phyloP scores from a whole-genome alignment of 2,113 vertebrate species.

The Gallinago jamesoni region DNA sequence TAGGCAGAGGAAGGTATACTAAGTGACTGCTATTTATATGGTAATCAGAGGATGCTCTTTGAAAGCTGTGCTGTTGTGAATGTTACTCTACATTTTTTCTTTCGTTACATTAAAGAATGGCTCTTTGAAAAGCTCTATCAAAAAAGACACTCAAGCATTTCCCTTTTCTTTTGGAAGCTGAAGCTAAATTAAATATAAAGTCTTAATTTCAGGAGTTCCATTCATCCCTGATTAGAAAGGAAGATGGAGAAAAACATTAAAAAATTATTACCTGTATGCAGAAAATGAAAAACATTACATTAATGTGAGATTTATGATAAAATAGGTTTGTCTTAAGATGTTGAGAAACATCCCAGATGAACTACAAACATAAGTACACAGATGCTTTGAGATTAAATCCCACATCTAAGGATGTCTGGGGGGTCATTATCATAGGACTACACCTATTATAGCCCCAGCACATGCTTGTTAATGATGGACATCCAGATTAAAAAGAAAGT shows the following conservation, averaged over 20 bases:
- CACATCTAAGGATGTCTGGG: neutral
- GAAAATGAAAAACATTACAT: neutral
- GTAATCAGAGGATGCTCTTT: slow-evolving; percentile 11
- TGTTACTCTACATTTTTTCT: slow-evolving; percentile 25
- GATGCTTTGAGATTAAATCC: neutral
- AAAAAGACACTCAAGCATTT: neutral
- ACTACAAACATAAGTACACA: neutral
- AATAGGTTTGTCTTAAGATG: neutral
- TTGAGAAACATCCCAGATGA: neutral
- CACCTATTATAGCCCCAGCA: neutral
- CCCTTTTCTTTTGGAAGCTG: slow-evolving; percentile 16
- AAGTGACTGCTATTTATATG: slow-evolving; percentile 39
- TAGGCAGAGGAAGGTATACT: neutral
- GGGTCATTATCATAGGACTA: neutral
- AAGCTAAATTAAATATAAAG: neutral
- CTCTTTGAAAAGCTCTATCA: neutral
- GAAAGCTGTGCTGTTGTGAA: slow-evolving; percentile 42
- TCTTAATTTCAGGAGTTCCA: neutral
- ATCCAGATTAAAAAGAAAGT: neutral
- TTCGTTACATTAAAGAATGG: slow-evolving; percentile 30
- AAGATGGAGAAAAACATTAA: neutral
- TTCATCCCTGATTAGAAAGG: neutral
- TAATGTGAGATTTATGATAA: neutral
- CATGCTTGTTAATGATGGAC: neutral
- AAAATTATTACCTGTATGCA: neutral